Conservation (phyloP, 2,888 invertebrate genomes). For the Catotricha subobsoleta region DNA sequence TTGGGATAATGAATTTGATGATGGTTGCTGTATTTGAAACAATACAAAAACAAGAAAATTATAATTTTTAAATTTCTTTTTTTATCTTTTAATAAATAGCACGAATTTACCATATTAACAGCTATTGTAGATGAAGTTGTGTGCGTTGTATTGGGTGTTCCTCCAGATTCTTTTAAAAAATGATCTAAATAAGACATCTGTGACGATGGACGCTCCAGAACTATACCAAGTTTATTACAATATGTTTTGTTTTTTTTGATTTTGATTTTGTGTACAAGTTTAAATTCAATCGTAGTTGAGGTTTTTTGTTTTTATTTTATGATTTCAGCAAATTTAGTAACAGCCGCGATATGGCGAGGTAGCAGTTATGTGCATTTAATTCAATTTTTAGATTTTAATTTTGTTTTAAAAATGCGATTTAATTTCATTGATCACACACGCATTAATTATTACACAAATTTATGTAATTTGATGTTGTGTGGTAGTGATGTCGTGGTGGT, state of each 20-base stretch:
- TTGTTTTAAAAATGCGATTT: not conserved
- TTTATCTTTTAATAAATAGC: not conserved
- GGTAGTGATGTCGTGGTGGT: no score
- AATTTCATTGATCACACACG: not conserved
- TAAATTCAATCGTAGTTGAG: slow-evolving; percentile 3
- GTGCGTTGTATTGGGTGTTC: slow-evolving; percentile 13
- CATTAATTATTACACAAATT: slow-evolving; percentile 1
- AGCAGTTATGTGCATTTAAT: not conserved
- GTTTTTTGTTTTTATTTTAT: not conserved
- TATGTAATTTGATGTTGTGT: no score
- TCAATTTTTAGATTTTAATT: not conserved
- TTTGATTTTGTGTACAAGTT: slow-evolving; percentile 2
- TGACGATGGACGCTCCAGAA: slow-evolving; percentile 74
- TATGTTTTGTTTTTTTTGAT: not conserved
- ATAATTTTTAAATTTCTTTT: not conserved
- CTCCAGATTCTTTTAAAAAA: slow-evolving; percentile 60
- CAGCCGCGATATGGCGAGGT: not conserved
- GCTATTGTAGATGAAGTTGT: slow-evolving; percentile 13
- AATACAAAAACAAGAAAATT: not conserved
- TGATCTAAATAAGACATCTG: slow-evolving; percentile 85
- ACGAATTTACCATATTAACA: slow-evolving; percentile 13
- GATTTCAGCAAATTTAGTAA: not conserved
- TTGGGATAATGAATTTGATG: slow-evolving; percentile 14
- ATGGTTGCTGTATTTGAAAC: slow-evolving; percentile 12
- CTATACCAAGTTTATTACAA: slow-evolving; percentile 31